A percentile compares a stretch with the other conserved stretches of the same genome.
Evolutionary conservation across 2,113 vertebrate genomes (phyloP).

Genomic region (Sturnira hondurensis): DNA sequence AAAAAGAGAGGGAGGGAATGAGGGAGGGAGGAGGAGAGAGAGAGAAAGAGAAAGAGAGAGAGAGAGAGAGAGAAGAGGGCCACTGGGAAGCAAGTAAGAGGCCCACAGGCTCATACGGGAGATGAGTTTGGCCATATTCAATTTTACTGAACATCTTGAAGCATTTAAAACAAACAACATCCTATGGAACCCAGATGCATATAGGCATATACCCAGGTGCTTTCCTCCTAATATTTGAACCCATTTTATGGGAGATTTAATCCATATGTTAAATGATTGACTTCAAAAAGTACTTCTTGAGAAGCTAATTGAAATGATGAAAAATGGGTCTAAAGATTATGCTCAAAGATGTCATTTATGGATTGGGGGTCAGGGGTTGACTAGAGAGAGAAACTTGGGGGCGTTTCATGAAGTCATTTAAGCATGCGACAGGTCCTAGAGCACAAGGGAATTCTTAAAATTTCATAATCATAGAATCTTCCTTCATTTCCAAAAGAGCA

Average conservation of each 20-base stretch:
- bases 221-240: constrained; percentile 57
- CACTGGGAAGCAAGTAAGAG: background rate
- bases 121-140: constrained; percentile 16
- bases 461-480: constrained; percentile 59
- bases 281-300: constrained; percentile 58
- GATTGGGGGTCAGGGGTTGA: background rate
- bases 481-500: constrained; percentile 42
- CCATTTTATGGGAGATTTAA: constrained; percentile 67
- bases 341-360: constrained; percentile 60
- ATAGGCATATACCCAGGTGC: constrained; percentile 18
- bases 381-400: background rate
- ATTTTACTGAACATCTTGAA: constrained; percentile 69
- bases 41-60: background rate
- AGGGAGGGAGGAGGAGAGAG: background rate
- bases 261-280: constrained; percentile 58
- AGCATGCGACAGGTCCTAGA: constrained; percentile 56
- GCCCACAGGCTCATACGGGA: background rate
- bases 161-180: constrained; percentile 48
- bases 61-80: background rate
- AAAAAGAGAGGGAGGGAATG: too few relatives aligned
- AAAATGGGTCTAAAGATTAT: constrained; percentile 39
- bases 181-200: constrained; percentile 44
- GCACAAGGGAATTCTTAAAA: constrained; percentile 52
- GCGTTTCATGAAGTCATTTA: background rate
- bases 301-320: constrained; percentile 37